Evolutionary conservation across 2,113 vertebrate species (phyloP).

Genomic region (Camelus bactrianus): DNA sequence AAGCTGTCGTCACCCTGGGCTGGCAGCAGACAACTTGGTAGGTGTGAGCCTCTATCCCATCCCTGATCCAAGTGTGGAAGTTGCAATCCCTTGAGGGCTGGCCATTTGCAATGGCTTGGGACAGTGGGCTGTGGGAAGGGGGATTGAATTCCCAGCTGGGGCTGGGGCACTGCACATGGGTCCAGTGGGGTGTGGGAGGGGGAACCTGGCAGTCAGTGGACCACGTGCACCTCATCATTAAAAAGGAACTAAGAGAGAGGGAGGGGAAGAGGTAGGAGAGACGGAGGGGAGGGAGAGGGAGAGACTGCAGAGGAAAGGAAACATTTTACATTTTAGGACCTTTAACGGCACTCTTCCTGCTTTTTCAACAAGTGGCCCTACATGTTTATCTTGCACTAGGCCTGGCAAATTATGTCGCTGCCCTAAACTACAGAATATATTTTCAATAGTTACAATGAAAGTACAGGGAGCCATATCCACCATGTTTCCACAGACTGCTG

Average conservation of each 20-base stretch:
- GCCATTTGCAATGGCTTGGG: not conserved
- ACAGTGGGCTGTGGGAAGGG: not conserved
- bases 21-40: not conserved
- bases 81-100: not conserved
- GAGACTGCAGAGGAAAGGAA: not conserved
- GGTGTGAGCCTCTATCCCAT: not conserved
- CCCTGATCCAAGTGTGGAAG: not conserved
- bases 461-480: not conserved
- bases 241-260: not conserved
- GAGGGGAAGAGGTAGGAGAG: not conserved
- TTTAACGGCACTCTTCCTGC: not conserved
- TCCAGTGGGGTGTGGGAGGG: not conserved
- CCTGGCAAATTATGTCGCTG: not conserved
- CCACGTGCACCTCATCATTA: not conserved
- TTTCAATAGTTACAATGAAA: slow-evolving; percentile 3
- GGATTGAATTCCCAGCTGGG: not conserved
- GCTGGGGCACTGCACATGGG: too few species aligned
- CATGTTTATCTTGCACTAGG: slow-evolving; percentile 38
- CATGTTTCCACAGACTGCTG: not conserved
- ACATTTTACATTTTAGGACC: not conserved
- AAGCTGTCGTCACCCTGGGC: not conserved
- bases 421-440: not conserved
- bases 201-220: not conserved
- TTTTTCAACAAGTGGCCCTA: not conserved
- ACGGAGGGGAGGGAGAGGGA: not conserved